Conservation (phyloP, 1,140 invertebrate species). For the Homalodisca vitripennis region DNA sequence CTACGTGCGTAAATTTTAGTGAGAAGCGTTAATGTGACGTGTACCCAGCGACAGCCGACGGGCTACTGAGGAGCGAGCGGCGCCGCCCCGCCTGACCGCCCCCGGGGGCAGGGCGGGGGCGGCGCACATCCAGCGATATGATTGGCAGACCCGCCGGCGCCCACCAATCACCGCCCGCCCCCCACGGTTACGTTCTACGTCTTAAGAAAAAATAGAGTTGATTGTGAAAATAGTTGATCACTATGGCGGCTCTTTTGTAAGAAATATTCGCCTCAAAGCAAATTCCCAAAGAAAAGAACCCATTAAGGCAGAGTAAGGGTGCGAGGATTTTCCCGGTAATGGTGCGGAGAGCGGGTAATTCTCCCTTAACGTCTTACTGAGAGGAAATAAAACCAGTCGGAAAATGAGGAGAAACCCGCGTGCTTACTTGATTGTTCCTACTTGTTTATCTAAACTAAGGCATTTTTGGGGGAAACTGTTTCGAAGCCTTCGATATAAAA, state of each 20-base stretch:
- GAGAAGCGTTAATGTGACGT: neutral
- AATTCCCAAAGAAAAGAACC: conserved; percentile 12
- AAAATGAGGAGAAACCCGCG: conserved; percentile 16
- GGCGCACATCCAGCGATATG: neutral
- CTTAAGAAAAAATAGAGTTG: conserved; percentile 11
- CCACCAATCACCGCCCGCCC: conserved; percentile 1
- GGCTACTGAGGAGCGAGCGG: conserved; percentile 17
- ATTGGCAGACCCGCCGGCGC: neutral
- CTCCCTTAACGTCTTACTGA: conserved; percentile 18
- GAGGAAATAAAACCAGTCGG: conserved; percentile 20
- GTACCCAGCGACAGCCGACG: neutral
- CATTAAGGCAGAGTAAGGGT: neutral
- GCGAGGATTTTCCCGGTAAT: conserved; percentile 15
- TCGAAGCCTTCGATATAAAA: too few relatives aligned
- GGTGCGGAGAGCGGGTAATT: conserved; percentile 9
- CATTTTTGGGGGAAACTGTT: too few relatives aligned
- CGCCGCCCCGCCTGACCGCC: neutral
- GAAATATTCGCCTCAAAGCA: conserved; percentile 22
- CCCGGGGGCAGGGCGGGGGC: neutral
- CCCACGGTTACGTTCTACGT: neutral
- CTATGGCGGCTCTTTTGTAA: neutral
- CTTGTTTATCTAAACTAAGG: too few relatives aligned
- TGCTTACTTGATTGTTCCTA: too few relatives aligned
- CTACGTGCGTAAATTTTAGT: neutral
- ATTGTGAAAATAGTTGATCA: conserved; percentile 20